Conservation (phyloP, 2,113 vertebrate species). For the Noctilio leporinus region DNA sequence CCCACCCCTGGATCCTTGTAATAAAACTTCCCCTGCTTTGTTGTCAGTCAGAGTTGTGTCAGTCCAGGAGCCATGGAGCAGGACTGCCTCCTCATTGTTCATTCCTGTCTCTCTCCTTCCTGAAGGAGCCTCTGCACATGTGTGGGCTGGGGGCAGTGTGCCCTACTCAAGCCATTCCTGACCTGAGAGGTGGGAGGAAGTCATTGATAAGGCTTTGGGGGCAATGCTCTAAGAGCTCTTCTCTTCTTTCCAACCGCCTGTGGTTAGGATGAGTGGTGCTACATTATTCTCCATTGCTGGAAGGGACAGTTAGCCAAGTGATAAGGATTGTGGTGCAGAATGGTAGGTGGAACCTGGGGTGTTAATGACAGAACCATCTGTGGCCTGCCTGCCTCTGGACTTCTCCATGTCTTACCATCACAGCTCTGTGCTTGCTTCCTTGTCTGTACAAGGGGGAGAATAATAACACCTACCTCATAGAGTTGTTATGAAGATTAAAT, state of each 20-base stretch:
- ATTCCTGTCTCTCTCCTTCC: not conserved
- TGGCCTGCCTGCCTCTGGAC: not conserved
- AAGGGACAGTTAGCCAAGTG: no score
- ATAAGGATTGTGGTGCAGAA: not conserved
- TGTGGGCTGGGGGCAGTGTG: accelerated
- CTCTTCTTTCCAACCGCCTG: not conserved
- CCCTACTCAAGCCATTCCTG: not conserved
- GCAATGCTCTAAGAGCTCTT: not conserved
- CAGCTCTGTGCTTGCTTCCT: not conserved
- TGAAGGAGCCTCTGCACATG: not conserved
- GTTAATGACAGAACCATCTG: not conserved
- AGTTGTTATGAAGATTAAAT: not conserved
- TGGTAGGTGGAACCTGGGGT: not conserved
- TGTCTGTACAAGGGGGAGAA: not conserved
- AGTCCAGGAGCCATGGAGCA: not conserved
- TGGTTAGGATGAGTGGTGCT: not conserved
- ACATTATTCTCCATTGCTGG: not conserved
- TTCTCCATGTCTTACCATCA: not conserved
- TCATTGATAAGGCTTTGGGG: accelerated
- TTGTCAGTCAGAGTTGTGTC: not conserved
- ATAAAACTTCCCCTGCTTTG: not conserved
- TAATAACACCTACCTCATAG: not conserved
- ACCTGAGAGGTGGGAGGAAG: not conserved
- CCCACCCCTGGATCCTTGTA: not conserved
- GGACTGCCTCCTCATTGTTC: accelerated